phyloP scores from a whole-genome alignment of 2,888 invertebrate genomes.

The Leptinotarsa tumamoca region DNA sequence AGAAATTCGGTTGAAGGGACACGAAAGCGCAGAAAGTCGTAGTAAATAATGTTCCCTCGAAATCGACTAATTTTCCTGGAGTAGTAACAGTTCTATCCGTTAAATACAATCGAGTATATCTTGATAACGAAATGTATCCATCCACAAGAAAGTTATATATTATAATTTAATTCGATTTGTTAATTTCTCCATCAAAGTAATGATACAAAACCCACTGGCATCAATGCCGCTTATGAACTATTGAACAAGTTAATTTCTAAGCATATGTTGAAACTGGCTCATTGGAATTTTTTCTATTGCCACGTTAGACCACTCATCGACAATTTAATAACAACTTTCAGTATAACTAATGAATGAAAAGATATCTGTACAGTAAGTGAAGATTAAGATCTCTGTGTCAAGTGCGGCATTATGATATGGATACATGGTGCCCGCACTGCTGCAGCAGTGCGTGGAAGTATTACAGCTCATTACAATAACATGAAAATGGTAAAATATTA shows the following conservation, averaged over 20 bases:
- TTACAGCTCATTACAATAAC: not conserved
- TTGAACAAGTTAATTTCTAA: constrained; percentile 2
- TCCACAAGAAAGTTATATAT: constrained; percentile 5
- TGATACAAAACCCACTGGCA: not conserved
- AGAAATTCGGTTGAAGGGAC: too few species aligned
- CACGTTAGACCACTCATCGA: not conserved
- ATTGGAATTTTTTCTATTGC: not conserved
- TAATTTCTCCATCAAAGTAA: constrained; percentile 10
- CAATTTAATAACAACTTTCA: not conserved
- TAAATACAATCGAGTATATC: not conserved
- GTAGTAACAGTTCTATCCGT: not conserved
- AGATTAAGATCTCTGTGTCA: constrained; percentile 4
- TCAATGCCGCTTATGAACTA: not conserved
- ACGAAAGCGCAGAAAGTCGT: too few species aligned
- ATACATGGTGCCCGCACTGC: not conserved
- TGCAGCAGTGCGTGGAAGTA: not conserved
- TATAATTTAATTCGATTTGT: constrained; percentile 13
- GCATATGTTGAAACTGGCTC: not conserved
- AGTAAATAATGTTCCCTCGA: too few species aligned
- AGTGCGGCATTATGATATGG: not conserved
- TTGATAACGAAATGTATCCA: not conserved
- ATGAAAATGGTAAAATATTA: not conserved
- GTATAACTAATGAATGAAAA: not conserved
- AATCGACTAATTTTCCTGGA: too few species aligned
- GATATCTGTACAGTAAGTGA: not conserved